Percentiles rank a stretch among this genome's conserved stretches.
Evolutionary conservation across 2,888 invertebrate genomes (phyloP).

Genomic region (Sinodicranocentrus sp.): DNA sequence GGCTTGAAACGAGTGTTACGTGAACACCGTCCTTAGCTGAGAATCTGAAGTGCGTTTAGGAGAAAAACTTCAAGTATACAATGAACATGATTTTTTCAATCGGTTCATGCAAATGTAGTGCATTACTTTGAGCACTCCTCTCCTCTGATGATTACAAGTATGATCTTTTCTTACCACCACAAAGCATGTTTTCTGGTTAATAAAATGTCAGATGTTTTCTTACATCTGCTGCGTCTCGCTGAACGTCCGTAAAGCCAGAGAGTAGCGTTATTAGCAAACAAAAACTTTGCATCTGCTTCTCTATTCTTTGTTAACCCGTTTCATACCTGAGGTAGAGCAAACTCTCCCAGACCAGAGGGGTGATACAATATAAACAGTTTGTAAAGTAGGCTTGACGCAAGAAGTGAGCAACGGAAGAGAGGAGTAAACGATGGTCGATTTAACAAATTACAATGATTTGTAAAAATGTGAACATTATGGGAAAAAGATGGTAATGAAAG

Average conservation of each 20-base stretch:
- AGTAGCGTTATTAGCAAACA: conserved; percentile 39
- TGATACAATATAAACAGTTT: no score
- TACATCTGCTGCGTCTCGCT: conserved; percentile 4
- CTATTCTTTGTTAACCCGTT: conserved; percentile 43
- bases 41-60: no score
- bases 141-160: no score
- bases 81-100: no score
- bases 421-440: conserved; percentile 64
- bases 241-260: not conserved
- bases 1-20: no score
- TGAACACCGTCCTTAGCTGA: no score
- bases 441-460: conserved; percentile 67
- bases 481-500: conserved; percentile 58
- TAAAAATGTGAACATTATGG: conserved; percentile 52
- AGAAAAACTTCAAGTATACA: no score
- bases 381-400: not conserved
- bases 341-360: no score
- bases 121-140: not conserved
- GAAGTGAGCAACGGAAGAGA: conserved; percentile 36
- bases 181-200: not conserved
- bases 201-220: conserved; percentile 18
- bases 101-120: not conserved
- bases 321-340: conserved; percentile 1
- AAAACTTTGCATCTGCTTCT: conserved; percentile 37
- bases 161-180: not conserved